These are phyloP conservation scores for Alsophila aescularia DNA, from an alignment of 2,888 invertebrate genomes.

Conservation along the genomic window DNA sequence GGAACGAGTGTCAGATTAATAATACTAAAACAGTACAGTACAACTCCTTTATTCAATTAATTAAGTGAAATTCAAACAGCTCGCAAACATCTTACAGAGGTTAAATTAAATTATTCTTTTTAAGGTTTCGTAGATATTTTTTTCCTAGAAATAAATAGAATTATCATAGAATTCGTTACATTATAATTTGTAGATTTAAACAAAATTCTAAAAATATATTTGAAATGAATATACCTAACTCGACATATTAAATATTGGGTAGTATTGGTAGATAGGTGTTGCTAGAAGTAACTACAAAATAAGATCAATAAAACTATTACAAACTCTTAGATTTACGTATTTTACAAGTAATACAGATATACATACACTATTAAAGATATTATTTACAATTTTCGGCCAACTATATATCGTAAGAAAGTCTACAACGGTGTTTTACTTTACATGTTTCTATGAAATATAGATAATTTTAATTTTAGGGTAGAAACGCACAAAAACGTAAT, in stretches of 20 bases:
- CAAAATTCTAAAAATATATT: too few species aligned
- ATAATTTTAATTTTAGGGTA: not conserved
- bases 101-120: conserved; percentile 10
- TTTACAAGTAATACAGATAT: conserved; percentile 23
- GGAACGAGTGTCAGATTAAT: not conserved
- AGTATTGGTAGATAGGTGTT: too few species aligned
- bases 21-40: conserved; percentile 33
- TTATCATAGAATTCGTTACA: too few species aligned
- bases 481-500: not conserved
- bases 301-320: conserved; percentile 13
- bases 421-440: conserved; percentile 35
- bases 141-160: too few species aligned
- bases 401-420: conserved; percentile 56
- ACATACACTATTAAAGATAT: conserved; percentile 37
- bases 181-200: too few species aligned
- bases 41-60: conserved; percentile 64
- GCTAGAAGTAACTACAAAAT: conserved; percentile 1
- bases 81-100: conserved; percentile 37
- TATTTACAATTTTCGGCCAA: conserved; percentile 53
- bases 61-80: conserved; percentile 61
- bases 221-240: too few species aligned
- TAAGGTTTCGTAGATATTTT: too few species aligned
- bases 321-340: conserved; percentile 14
- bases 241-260: too few species aligned
- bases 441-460: not conserved